These are phyloP conservation scores for Dromiciops gliroides DNA, from an alignment of 2,113 vertebrate genomes.

Conservation along the genomic window DNA sequence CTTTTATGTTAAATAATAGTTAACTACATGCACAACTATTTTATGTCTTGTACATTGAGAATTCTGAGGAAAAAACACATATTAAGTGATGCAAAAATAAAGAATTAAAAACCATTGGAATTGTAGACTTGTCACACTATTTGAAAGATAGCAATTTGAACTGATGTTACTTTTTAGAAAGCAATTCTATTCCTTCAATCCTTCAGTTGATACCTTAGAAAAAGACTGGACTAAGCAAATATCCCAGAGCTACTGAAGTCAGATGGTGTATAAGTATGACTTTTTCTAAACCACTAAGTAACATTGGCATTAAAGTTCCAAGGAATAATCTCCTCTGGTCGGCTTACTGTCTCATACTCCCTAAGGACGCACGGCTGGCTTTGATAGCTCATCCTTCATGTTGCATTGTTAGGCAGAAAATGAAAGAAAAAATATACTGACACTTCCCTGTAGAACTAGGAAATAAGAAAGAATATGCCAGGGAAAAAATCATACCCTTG, in stretches of 20 bases:
- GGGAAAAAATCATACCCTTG: constrained; percentile 14
- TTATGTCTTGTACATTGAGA: neutral
- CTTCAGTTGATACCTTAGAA: neutral
- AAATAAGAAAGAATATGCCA: constrained; percentile 55
- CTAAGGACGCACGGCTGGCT: neutral
- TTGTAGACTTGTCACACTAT: neutral
- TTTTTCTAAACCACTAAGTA: neutral
- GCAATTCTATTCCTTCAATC: neutral
- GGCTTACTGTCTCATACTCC: neutral
- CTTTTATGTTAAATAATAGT: neutral
- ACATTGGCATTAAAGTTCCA: neutral
- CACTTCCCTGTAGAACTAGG: constrained; percentile 44
- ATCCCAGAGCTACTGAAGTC: neutral
- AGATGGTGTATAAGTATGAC: neutral
- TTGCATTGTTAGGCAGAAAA: constrained; percentile 24
- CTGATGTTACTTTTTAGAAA: neutral
- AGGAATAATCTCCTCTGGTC: neutral
- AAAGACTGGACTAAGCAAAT: neutral
- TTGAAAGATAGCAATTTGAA: neutral
- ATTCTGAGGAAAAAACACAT: neutral
- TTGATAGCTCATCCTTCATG: constrained; percentile 14
- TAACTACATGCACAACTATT: neutral
- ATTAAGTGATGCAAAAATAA: neutral
- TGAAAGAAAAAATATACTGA: constrained; percentile 44
- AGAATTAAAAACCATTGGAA: neutral